Percentiles rank a stretch among this genome's conserved stretches.
Evolutionary conservation across 1,140 invertebrate genomes (phyloP).

Genomic region (Bombus consobrinus): DNA sequence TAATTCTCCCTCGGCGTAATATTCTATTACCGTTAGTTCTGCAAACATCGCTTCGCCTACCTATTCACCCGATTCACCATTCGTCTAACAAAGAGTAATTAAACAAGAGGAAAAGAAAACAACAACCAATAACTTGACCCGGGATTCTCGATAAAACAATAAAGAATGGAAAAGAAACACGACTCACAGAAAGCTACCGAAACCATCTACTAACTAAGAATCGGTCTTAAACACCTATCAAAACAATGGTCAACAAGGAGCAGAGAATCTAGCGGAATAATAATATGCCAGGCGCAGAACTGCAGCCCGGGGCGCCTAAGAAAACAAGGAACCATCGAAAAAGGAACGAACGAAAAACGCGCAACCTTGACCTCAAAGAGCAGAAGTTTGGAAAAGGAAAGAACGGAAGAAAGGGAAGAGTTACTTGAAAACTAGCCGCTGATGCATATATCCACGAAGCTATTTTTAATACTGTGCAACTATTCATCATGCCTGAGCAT

Average conservation of each 20-base stretch:
- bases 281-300: not conserved
- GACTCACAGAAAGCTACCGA: not conserved
- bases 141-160: not conserved
- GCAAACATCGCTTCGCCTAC: not conserved
- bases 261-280: not conserved
- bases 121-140: not conserved
- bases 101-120: not conserved
- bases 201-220: not conserved
- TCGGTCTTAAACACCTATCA: not conserved
- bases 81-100: not conserved
- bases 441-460: conserved; percentile 15
- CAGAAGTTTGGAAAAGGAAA: not conserved
- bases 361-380: conserved; percentile 29
- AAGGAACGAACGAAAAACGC: not conserved
- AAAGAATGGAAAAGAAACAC: not conserved
- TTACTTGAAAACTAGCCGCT: not conserved
- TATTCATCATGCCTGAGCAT: conserved; percentile 38
- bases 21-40: too few species aligned
- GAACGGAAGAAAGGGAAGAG: not conserved
- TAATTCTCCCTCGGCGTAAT: too few species aligned
- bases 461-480: conserved; percentile 39
- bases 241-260: not conserved
- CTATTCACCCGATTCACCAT: fast-evolving
- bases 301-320: not conserved
- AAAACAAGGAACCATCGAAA: not conserved